Evolutionary conservation across 2,888 invertebrate genomes (phyloP), one percentile per base, ranked within the genome.

Genomic region (Pyrochroa serraticornis): DNA sequence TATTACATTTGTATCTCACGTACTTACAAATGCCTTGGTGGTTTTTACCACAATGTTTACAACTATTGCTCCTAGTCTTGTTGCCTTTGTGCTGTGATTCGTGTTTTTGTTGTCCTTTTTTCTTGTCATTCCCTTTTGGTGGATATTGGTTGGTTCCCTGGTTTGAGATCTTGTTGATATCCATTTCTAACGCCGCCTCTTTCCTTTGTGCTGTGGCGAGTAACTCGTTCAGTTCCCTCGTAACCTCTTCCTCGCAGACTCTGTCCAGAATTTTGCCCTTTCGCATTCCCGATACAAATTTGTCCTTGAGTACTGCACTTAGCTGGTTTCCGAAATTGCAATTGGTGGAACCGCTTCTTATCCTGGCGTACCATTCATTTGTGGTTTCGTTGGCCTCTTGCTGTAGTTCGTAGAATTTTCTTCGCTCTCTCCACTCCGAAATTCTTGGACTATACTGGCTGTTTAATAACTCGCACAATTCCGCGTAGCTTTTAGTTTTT

Each of bases 191-290:
- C 3, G 22, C 22, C 5, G 22, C 2, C 22, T 22, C 22, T 5
- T 22, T 22, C 22, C 5, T 22, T 5, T 22, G 22, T 22, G 22
- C 22, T 5, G 5, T 5, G 2, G 2, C 3, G 22, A 22, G 22
- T 22, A 22, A 22, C 5, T 22, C 5, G 22, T 2, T 5, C 22
- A 22, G 22, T 3, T 22, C 22, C 5, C 5, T 5, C 2, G 3
- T 22, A 2, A 22, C 51, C 3, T 57, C 45, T 47, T 60, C 60
- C 50, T 64, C 58, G 44, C 55, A 62, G 12, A 64, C 47, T 44
- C 62, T 8, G 12, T 63, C 62, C 31, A 58, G 8, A 3, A 63
- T 38, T 41, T 13, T 33, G 2, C 57, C 60, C 12, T 41, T 43
- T n/a, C 32, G 32, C 35, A 63, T 31, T 1, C 63, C 58, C 3